phyloP scores from a whole-genome alignment of 2,888 invertebrate genomes.

The Mylabris sibirica region DNA sequence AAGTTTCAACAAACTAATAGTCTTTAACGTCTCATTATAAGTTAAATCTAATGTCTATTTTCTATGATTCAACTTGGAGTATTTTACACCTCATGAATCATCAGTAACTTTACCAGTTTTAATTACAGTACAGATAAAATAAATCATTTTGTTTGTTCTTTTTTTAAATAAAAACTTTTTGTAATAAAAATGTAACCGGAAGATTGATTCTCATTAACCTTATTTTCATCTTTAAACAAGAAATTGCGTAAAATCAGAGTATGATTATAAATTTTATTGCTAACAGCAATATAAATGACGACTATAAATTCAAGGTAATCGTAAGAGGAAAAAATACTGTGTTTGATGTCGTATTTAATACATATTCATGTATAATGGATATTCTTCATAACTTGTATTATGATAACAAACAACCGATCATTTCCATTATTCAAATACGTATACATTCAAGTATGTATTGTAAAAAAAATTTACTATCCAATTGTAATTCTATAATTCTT shows the following conservation, averaged over 20 bases:
- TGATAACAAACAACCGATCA: not conserved
- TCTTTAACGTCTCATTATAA: constrained; percentile 7
- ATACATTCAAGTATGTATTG: too few species aligned
- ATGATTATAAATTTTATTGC: not conserved
- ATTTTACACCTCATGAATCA: not conserved
- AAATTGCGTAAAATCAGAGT: not conserved
- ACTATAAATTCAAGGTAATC: constrained; percentile 1
- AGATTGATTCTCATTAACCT: constrained; percentile 10
- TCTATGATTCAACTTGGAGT: not conserved
- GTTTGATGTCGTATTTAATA: not conserved
- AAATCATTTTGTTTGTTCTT: not conserved
- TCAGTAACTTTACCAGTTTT: not conserved
- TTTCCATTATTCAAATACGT: not conserved
- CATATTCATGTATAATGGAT: not conserved
- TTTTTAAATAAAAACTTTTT: not conserved
- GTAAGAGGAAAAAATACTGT: not conserved
- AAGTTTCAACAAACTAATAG: constrained; percentile 1
- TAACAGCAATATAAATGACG: constrained; percentile 9
- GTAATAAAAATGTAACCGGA: not conserved
- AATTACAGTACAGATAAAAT: not conserved
- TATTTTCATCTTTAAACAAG: constrained; percentile 1
- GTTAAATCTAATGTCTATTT: not conserved
- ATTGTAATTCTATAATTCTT: not conserved
- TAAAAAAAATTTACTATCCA: too few species aligned
- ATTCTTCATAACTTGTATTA: not conserved